Conservation (phyloP, 2,797 vertebrate species). For the Gallirallus australis region DNA sequence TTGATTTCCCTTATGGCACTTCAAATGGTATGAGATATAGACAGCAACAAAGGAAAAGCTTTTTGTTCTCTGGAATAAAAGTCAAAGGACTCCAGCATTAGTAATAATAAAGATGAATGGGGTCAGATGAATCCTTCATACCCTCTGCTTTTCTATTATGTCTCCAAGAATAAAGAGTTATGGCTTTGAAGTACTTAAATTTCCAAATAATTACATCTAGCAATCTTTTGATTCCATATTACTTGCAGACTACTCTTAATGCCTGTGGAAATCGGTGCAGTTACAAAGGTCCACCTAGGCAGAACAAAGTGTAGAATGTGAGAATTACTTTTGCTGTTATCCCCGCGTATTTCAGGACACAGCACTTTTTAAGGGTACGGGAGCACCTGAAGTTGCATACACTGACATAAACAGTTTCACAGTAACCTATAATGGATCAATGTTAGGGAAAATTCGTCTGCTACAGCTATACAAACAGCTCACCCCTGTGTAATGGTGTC, state of each 20-base stretch:
- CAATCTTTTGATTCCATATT: not conserved
- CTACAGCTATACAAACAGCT: not conserved
- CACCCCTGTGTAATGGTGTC: not conserved
- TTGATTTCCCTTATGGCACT: not conserved
- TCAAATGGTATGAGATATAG: not conserved
- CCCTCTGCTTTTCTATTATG: not conserved
- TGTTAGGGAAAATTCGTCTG: not conserved
- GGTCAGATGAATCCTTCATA: not conserved
- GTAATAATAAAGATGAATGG: not conserved
- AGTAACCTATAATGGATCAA: not conserved
- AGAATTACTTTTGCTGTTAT: not conserved
- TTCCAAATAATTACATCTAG: not conserved
- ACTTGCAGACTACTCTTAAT: not conserved
- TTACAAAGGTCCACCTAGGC: not conserved
- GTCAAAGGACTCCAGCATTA: not conserved
- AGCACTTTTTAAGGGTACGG: not conserved
- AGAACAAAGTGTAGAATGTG: not conserved
- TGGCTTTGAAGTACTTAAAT: not conserved
- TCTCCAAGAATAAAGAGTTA: not conserved
- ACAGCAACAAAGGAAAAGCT: not conserved
- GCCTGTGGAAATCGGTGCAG: not conserved
- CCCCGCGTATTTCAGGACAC: not conserved
- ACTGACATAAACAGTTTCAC: not conserved
- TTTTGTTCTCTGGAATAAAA: conserved; percentile 12
- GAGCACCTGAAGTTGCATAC: not conserved